These are phyloP conservation scores for Myotis daubentonii DNA, from an alignment of 2,797 vertebrate genomes.

Conservation along the genomic window DNA sequence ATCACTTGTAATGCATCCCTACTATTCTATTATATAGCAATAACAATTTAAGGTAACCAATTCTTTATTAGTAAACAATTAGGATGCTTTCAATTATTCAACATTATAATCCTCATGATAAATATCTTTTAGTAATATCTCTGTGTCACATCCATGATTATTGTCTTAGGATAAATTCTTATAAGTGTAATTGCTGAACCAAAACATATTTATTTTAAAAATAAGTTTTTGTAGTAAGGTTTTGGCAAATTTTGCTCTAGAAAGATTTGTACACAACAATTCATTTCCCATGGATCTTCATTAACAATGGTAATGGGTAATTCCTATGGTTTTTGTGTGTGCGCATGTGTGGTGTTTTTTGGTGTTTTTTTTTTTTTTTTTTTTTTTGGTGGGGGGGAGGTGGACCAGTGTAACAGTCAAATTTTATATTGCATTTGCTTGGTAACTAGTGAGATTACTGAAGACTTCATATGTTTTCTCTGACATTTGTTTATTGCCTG, in stretches of 20 bases:
- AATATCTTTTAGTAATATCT: not conserved
- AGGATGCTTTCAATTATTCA: not conserved
- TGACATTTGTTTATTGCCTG: not conserved
- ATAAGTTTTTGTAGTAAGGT: not conserved
- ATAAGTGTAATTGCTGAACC: not conserved
- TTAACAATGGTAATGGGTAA: not conserved
- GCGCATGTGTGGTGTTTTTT: too few relatives aligned
- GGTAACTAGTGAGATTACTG: not conserved
- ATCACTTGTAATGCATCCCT: not conserved
- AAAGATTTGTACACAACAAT: not conserved
- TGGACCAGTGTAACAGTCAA: not conserved
- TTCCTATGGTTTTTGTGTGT: not conserved
- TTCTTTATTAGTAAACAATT: slow-evolving; percentile 37
- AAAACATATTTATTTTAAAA: not conserved
- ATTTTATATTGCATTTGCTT: slow-evolving; percentile 3
- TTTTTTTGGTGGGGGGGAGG: not conserved
- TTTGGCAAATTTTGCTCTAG: not conserved
- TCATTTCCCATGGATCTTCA: not conserved
- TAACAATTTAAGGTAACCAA: not conserved
- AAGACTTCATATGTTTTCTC: not conserved
- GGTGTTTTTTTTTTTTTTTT: too few relatives aligned
- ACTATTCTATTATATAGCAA: not conserved
- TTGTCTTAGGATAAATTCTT: slow-evolving; percentile 9
- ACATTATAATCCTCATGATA: not conserved
- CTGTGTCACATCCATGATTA: not conserved